Conservation (phyloP, 2,797 vertebrate species). For the Poecilia gillii region DNA sequence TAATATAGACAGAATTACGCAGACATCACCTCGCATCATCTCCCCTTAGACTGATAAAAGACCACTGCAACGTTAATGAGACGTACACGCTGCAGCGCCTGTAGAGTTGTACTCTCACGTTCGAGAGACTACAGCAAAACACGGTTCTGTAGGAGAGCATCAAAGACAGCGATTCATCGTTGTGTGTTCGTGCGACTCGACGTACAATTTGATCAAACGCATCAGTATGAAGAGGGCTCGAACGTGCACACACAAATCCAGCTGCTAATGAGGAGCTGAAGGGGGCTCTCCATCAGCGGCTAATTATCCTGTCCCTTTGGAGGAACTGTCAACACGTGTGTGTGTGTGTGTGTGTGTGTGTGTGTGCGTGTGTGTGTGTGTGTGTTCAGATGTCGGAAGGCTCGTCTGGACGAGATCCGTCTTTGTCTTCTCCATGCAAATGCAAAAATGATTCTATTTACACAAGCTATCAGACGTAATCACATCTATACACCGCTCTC, state of each 20-base stretch:
- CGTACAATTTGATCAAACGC: slow-evolving; percentile 42
- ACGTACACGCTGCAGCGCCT: slow-evolving; percentile 11
- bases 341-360: slow-evolving; percentile 18
- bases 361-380: slow-evolving; percentile 18
- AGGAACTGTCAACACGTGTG: slow-evolving; percentile 36
- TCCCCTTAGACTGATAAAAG: slow-evolving; percentile 12
- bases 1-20: slow-evolving; percentile 31
- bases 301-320: slow-evolving; percentile 73
- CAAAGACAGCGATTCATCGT: slow-evolving; percentile 46
- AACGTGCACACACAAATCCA: slow-evolving; percentile 8
- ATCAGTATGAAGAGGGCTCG: neutral
- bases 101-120: neutral
- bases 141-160: slow-evolving; percentile 32
- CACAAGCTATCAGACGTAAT: slow-evolving; percentile 64
- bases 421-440: slow-evolving; percentile 41
- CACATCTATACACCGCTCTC: slow-evolving; percentile 34
- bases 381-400: slow-evolving; percentile 46
- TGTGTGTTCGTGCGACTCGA: slow-evolving; percentile 30
- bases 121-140: slow-evolving; percentile 28
- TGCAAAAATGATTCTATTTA: slow-evolving; percentile 56
- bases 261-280: slow-evolving; percentile 78
- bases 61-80: slow-evolving; percentile 20
- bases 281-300: slow-evolving; percentile 71
- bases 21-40: slow-evolving; percentile 50
- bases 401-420: slow-evolving; percentile 20